Base-by-base conservation (phyloP, 2,888 invertebrate species). In the Drosophila seclusa region DNA sequence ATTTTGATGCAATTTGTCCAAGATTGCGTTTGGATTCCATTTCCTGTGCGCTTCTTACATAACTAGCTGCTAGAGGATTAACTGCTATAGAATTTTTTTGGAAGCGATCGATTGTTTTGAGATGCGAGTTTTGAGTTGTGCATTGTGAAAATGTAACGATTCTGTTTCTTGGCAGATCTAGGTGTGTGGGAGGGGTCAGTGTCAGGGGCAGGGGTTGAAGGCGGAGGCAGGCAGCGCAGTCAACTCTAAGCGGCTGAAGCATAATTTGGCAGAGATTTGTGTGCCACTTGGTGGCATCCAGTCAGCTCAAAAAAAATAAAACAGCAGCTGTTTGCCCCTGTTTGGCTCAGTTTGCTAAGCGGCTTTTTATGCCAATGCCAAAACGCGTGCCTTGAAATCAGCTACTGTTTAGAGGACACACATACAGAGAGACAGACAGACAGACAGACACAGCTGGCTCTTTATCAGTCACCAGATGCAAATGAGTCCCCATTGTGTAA, bases 401-500 rank as follows among this genome's bases (percentile, higher is more conserved):
- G 60, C 34, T 58, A 49, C 63, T 42, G 13, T 31, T 34, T 53
- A 8, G 29, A 32, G 45, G 38, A 57, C 40, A n/a, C 32, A 62
- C n/a, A 4, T 11, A 52, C 31, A 32, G 1, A 21, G 7, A 42
- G 42, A 57, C 36, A 53, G 52, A 45, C 45, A 40, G 38, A 55
- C 34, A 53, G 52, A 66, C 65, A 60, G 59, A 49, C 49, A 52
- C 64, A 38, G 21, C 49, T 27, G n/a, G 54, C 49, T 36, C 45
- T 67, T 81, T 81, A 80, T 78, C 83, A 50, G 59, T 24, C 59
- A 31, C 64, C 82, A 77, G 82, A 78, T 76, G 73, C 80, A 87
- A 87, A 80, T 82, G 70, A 53, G 68, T 82, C 85, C 85, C 85
- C 68, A 62, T 73, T 76, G 85, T 76, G 80, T 83, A 84, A 85